A percentile compares a stretch with the other conserved stretches of the same genome.
Conservation (phyloP, 2,888 invertebrate species). For the Microctonus brassicae region DNA sequence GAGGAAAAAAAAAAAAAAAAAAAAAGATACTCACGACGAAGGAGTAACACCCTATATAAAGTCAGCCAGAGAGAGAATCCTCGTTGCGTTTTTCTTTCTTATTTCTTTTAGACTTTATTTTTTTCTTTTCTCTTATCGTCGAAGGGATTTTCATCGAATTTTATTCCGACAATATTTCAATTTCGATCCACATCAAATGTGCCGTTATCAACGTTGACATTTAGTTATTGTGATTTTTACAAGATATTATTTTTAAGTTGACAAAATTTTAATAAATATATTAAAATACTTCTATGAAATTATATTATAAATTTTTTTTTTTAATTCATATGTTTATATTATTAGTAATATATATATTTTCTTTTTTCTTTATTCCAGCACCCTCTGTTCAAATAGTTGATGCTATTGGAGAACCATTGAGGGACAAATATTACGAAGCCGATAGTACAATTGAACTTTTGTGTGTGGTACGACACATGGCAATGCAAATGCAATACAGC, state of each 20-base stretch:
- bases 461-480: conserved; percentile 74
- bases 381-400: conserved; percentile 80
- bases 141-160: conserved; percentile 23
- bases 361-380: conserved; percentile 68
- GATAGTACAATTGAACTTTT: conserved; percentile 78
- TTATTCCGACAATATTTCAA: conserved; percentile 18
- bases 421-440: conserved; percentile 78
- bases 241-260: background rate
- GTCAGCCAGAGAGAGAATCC: conserved; percentile 41
- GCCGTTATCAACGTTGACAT: background rate
- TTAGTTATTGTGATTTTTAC: background rate
- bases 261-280: too few species aligned
- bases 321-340: too few species aligned
- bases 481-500: conserved; percentile 71
- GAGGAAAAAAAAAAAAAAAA: conserved; percentile 28
- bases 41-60: conserved; percentile 35
- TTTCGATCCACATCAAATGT: conserved; percentile 14
- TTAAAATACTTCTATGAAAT: too few species aligned
- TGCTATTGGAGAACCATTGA: conserved; percentile 76
- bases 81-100: conserved; percentile 29
- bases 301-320: too few species aligned
- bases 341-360: background rate
- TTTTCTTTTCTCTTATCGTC: conserved; percentile 24
- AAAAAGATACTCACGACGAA: conserved; percentile 33
- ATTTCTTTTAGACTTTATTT: conserved; percentile 16